Evolutionary conservation across 2,888 invertebrate genomes (phyloP), one percentile per base, ranked within the genome.

Genomic region (Oligia latruncula): DNA sequence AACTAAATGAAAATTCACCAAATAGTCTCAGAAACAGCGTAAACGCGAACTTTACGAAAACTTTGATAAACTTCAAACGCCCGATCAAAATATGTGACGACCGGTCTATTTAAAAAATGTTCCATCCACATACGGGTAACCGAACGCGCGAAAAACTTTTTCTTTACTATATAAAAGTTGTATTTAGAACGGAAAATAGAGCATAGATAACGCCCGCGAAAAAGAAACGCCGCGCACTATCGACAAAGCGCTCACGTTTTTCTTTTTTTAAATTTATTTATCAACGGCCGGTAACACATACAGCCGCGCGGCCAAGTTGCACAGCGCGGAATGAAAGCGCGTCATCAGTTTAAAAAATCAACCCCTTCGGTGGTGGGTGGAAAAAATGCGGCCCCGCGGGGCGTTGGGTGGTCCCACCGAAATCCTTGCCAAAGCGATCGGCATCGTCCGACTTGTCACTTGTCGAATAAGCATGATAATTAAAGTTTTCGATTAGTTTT

Each of bases 291-390:
- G 93, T 93, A 91, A 95, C 95, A 95, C 95, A 95, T 95, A 96
- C 96, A 96, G 95, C 96, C 96, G 96, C 95, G 95, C 97, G 95
- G 94, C 94, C 94, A 95, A 97, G 95, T 96, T 96, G 97, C 97
- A 96, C 95, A 94, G 95, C 95, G 96, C 96, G 95, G 96, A 97
- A 97, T 97, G 97, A 96, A 97, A 96, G 97, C 97, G 97, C 97
- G 97, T 97, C 97, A 97, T 97, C 97, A 97, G 97, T 97, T 97
- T 97, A 97, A 97, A 97, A 97, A 97, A 97, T 97, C 97, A 97
- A 97, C 97, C 96, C 97, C 96, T 96, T 97, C 91, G 93, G 94
- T 95, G 96, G 95, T 94, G 95, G 95, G 93, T 93, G 95, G 94
- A 96, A 97, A 96, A 96, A 96, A 95, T 93, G 92, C 95, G 94